Evolutionary conservation across 2,797 vertebrate species (phyloP), one percentile per base, ranked within the genome.

Genomic region (Sebastolobus alascanus): DNA sequence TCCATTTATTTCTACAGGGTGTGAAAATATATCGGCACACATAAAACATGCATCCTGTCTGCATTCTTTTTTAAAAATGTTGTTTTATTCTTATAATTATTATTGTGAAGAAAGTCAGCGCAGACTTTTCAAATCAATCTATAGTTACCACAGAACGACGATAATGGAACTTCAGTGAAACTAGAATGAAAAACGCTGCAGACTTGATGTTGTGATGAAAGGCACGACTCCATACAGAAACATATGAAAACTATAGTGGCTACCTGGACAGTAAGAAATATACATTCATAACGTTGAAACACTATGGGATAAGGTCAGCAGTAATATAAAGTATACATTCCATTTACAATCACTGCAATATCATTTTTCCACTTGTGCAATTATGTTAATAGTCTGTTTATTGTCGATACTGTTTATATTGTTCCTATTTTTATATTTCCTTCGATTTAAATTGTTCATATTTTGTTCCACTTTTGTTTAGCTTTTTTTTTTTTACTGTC

Each of bases 301-400:
- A 18, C 18, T 76, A 63, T 25, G 6, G 25, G 31, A 16, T 78
- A 68, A 52, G 18, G 40, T 67, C 55, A 79, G 55, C 35, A 20
- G 50, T 55, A 64, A 68, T 59, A 55, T 25, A 27, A 64, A 31
- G 20, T 18, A 61, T 46, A 37, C 25, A 25, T 25, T 25, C 25
- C 25, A 25, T 25, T 25, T 25, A 25, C 25, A 25, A 25, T 25
- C 25, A 25, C 25, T 25, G 25, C 25, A 25, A 25, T 25, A 25
- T 25, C 25, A 25, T 25, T 25, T 25, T 25, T 25, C 25, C 25
- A 25, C 25, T 25, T 25, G 25, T 25, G 25, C 25, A 25, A 25
- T 25, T 25, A 25, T 25, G 25, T 25, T 25, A 25, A 25, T 25
- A 25, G 25, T 25, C 25, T 25, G 25, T 25, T 25, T 25, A 25